Conservation (phyloP, 1,140 invertebrate genomes). For the Microplitis mediator region DNA sequence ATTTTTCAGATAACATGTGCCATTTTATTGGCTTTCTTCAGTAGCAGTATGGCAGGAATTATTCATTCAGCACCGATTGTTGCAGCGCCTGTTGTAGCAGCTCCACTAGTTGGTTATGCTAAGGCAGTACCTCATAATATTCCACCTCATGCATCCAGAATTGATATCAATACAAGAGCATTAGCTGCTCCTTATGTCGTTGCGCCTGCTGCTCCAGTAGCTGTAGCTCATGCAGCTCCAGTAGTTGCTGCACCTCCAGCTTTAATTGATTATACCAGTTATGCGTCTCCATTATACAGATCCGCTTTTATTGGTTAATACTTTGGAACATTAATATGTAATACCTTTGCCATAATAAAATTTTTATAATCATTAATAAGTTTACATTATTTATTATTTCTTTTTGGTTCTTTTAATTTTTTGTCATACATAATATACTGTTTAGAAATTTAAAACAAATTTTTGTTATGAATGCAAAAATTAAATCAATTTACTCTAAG, state of each 20-base stretch:
- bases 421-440: no score
- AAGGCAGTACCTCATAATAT: slow-evolving; percentile 62
- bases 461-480: no score
- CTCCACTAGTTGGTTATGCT: slow-evolving; percentile 47
- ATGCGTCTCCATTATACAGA: slow-evolving; percentile 14
- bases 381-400: no score
- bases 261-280: slow-evolving; percentile 7
- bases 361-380: no score
- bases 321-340: no score
- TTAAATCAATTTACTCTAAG: no score
- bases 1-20: slow-evolving; percentile 37
- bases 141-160: slow-evolving; percentile 63
- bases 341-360: no score
- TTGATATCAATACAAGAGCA: slow-evolving; percentile 60
- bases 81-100: slow-evolving; percentile 37
- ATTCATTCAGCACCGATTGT: slow-evolving; percentile 37
- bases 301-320: background rate
- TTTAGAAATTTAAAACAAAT: no score
- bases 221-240: slow-evolving; percentile 36
- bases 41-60: slow-evolving; percentile 33
- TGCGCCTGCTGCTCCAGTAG: slow-evolving; percentile 29
- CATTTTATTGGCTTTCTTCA: slow-evolving; percentile 32
- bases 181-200: slow-evolving; percentile 42
- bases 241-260: slow-evolving; percentile 29
- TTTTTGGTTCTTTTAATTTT: no score